Evolutionary conservation across 2,797 vertebrate species (phyloP), one percentile per base, ranked within the genome.

Genomic region (Poecilia gillii): DNA sequence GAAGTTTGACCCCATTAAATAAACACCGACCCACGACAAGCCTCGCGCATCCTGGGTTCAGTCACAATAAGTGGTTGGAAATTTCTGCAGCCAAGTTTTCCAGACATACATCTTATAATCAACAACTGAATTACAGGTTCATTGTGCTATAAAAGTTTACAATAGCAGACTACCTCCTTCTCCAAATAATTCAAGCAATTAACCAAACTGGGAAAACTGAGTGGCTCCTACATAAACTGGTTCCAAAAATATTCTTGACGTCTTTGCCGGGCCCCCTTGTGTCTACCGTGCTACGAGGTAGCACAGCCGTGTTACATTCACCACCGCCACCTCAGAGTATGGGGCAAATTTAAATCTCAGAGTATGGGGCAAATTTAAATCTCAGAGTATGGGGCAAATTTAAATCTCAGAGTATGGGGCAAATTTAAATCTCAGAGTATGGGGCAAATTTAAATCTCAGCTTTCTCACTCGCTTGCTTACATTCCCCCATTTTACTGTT

Each of bases 301-400:
- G 71, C 92, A 84, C 13, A 25, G 49, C 31, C 23, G 83, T 85
- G 92, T 85, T 80, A 92, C 82, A 92, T 93, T 94, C 81, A 82
- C 86, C 91, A 90, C 86, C 28, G 4, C 39, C 59, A 55, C 84
- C 77, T 91, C 84, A 70, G 74, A 72, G 1, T 64, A 83, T 83
- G 89, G 87, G 85, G 85, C 83, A 83, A 79, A 81, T 87, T 84
- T 74, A 84, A 84, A 80, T 73, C 80, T 76, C 72, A 49, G n/a
- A n/a, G n/a, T n/a, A n/a, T n/a, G 89, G 87, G 85, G 85, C 83
- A 83, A 79, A 81, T 87, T 84, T 74, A 84, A 84, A 80, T 73
- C 80, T 76, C 53, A 74, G 45, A n/a, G n/a, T n/a, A n/a, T n/a
- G 89, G 87, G 85, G 85, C 83, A 83, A 79, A 81, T 87, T 84